Evolutionary conservation across 2,888 invertebrate genomes (phyloP).

Genomic region (Plagodis dolabraria): DNA sequence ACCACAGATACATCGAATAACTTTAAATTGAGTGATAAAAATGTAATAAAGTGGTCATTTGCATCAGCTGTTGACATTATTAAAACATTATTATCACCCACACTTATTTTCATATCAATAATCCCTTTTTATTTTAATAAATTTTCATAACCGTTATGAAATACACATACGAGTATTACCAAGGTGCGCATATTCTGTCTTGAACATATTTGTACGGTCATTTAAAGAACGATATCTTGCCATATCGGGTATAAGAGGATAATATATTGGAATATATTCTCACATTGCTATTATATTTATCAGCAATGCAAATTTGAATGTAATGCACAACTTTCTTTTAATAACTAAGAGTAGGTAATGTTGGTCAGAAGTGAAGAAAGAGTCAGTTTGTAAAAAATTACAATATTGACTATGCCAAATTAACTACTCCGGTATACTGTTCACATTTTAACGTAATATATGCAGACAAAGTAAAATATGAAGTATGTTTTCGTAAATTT

Average conservation of each 20-base stretch:
- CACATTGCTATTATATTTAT: constrained; percentile 13
- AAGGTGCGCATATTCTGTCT: constrained; percentile 43
- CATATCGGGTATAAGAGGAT: constrained; percentile 34
- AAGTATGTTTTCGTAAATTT: no score
- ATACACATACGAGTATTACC: constrained; percentile 22
- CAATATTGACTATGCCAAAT: no score
- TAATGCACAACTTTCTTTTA: constrained; percentile 16
- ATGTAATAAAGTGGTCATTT: no score
- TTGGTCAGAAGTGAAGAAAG: no score
- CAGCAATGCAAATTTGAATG: constrained; percentile 20
- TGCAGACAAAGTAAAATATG: no score
- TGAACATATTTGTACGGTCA: constrained; percentile 41
- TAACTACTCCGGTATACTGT: no score
- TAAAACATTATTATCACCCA: constrained; percentile 18
- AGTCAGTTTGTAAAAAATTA: no score
- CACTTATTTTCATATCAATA: constrained; percentile 12
- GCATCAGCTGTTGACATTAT: constrained; percentile 20
- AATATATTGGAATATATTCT: constrained; percentile 1
- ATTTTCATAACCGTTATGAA: constrained; percentile 33
- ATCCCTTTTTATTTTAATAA: constrained; percentile 15
- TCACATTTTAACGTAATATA: no score
- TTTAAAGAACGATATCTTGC: constrained; percentile 47
- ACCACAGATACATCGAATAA: not conserved
- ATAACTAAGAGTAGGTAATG: constrained; percentile 7
- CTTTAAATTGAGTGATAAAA: constrained; percentile 2